Conservation (phyloP, 2,797 vertebrate genomes). For the Gymnoscopelus microlampas region DNA sequence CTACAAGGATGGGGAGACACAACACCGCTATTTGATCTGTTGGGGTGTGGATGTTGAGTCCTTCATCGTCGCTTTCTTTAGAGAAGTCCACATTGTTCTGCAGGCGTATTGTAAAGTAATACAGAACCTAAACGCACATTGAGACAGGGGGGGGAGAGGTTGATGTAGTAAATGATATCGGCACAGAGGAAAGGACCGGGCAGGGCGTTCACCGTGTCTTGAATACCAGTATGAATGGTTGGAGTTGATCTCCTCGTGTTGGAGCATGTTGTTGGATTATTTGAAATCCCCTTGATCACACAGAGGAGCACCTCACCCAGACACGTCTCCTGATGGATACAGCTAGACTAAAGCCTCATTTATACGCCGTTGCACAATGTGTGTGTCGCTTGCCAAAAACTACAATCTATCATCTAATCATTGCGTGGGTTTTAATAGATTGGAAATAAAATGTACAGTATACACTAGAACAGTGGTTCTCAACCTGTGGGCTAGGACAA, state of each 20-base stretch:
- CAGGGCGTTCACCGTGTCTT: slow-evolving; percentile 41
- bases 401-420: too few relatives aligned
- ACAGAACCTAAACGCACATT: slow-evolving; percentile 26
- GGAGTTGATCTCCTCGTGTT: slow-evolving; percentile 65
- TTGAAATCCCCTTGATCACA: slow-evolving; percentile 34
- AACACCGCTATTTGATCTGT: slow-evolving; percentile 13
- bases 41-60: too few relatives aligned
- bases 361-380: too few relatives aligned
- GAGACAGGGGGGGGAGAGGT: slow-evolving; percentile 10
- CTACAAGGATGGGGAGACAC: slow-evolving; percentile 5
- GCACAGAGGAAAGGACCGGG: slow-evolving; percentile 4
- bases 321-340: neutral
- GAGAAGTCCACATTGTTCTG: slow-evolving; percentile 27
- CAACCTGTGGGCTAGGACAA: too few relatives aligned
- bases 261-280: slow-evolving; percentile 70
- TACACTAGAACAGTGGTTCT: too few relatives aligned
- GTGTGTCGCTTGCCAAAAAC: too few relatives aligned
- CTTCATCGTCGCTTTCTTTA: neutral
- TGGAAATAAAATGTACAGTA: too few relatives aligned
- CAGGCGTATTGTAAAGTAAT: slow-evolving; percentile 34
- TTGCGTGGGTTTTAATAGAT: too few relatives aligned
- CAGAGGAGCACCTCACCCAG: slow-evolving; percentile 24
- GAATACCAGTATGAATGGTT: slow-evolving; percentile 42
- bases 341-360: too few relatives aligned
- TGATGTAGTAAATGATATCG: slow-evolving; percentile 21